phyloP scores from a whole-genome alignment of 2,888 invertebrate genomes.

The Amblyjoppa proteus region DNA sequence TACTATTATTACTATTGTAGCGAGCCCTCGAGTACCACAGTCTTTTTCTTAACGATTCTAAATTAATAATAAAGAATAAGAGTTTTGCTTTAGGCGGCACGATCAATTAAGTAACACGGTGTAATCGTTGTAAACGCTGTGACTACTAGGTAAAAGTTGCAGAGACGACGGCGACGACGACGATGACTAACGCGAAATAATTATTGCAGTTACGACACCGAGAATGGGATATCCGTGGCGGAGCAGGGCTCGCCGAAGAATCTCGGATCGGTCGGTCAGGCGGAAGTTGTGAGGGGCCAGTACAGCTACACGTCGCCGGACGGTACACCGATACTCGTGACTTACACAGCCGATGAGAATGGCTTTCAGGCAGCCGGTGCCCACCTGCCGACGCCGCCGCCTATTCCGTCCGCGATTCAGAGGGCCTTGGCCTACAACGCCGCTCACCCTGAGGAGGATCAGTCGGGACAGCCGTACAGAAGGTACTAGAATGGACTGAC shows the following conservation, averaged over 20 bases:
- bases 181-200: slow-evolving; percentile 64
- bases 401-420: slow-evolving; percentile 91
- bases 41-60: not conserved
- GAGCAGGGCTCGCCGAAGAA: slow-evolving; percentile 87
- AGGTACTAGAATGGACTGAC: slow-evolving; percentile 72
- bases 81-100: not conserved
- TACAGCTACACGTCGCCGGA: slow-evolving; percentile 90
- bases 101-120: not conserved
- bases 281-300: slow-evolving; percentile 86
- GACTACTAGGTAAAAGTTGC: slow-evolving; percentile 36
- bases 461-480: slow-evolving; percentile 82
- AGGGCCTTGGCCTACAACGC: slow-evolving; percentile 88
- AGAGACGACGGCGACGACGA: slow-evolving; percentile 7
- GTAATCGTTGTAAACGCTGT: not conserved
- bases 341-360: slow-evolving; percentile 90
- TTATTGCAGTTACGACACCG: slow-evolving; percentile 86
- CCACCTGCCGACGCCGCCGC: slow-evolving; percentile 93
- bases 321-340: slow-evolving; percentile 88
- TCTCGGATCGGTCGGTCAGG: slow-evolving; percentile 85
- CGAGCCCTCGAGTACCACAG: too few relatives aligned
- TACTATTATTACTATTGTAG: too few relatives aligned
- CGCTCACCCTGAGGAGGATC: slow-evolving; percentile 85
- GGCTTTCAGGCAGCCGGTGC: slow-evolving; percentile 90
- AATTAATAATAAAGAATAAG: not conserved
- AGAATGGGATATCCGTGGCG: slow-evolving; percentile 88